Evolutionary conservation across 2,113 vertebrate species (phyloP).

Genomic region (Megalops atlanticus): DNA sequence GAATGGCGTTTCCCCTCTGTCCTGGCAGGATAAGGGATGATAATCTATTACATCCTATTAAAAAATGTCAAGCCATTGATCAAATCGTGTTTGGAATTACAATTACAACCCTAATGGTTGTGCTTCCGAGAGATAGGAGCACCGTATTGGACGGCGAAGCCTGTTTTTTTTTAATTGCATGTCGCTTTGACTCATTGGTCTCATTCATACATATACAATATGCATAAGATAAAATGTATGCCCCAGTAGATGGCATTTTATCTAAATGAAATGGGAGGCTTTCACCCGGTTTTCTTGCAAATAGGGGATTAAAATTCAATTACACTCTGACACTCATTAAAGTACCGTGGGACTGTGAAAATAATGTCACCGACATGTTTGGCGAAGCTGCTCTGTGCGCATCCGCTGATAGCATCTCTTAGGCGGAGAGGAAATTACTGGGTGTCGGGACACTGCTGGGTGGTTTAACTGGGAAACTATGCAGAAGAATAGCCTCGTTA

Average conservation of each 20-base stretch:
- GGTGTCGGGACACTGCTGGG: not conserved
- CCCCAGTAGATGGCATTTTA: not conserved
- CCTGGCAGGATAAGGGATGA: too few relatives aligned
- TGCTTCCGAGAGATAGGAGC: not conserved
- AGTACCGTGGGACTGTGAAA: not conserved
- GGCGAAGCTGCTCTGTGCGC: not conserved
- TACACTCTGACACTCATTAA: not conserved
- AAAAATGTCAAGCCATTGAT: too few relatives aligned
- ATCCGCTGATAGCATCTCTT: not conserved
- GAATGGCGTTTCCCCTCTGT: too few relatives aligned
- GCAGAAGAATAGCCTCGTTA: not conserved
- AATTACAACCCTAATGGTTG: not conserved
- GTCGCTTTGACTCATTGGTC: not conserved
- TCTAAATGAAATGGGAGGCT: not conserved
- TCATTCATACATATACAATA: not conserved
- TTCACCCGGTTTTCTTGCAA: not conserved
- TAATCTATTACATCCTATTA: too few relatives aligned
- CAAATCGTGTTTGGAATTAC: not conserved
- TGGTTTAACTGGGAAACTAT: not conserved
- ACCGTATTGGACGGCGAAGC: not conserved
- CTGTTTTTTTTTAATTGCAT: not conserved
- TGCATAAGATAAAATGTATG: not conserved
- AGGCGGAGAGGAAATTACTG: slow-evolving; percentile 1
- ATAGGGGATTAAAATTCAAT: slow-evolving; percentile 20
- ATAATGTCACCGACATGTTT: not conserved